A percentile compares a stretch with the other conserved stretches of the same genome.
phyloP scores from a whole-genome alignment of 30 jellyfish, hydroid and myxozoan genomes.

The Aurelia sp. region DNA sequence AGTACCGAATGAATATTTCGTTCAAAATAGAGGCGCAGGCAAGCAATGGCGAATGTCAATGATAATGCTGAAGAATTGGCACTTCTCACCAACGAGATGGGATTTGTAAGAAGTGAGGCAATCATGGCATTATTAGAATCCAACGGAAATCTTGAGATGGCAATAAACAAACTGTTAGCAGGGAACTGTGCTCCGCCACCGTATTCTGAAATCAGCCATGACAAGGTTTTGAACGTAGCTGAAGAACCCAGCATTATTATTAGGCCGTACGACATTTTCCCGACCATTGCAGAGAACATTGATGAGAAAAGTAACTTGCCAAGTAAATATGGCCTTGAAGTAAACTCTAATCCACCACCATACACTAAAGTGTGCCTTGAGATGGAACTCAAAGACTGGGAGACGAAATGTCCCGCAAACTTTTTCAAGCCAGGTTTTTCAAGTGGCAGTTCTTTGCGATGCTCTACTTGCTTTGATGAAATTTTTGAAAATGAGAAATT shows the following conservation, averaged over 20 bases:
- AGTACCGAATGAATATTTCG: too few species aligned
- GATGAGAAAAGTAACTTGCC: background rate
- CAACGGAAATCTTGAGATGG: constrained; percentile 77
- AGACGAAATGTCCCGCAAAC: constrained; percentile 60
- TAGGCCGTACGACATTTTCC: constrained; percentile 2
- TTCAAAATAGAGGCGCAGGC: too few species aligned
- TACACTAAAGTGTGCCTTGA: constrained; percentile 61
- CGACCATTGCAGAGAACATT: background rate
- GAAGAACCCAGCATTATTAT: background rate
- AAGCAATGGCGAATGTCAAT: too few species aligned
- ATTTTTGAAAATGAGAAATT: constrained; percentile 53
- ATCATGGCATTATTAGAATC: constrained; percentile 78
- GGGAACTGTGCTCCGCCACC: constrained; percentile 97
- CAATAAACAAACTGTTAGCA: constrained; percentile 70
- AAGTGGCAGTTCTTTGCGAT: constrained; percentile 44
- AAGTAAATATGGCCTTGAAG: background rate
- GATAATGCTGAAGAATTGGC: too few species aligned
- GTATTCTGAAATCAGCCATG: constrained; percentile 47
- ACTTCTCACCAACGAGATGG: constrained; percentile 79
- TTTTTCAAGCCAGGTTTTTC: constrained; percentile 22
- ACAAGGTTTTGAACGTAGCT: background rate
- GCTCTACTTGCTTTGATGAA: constrained; percentile 88
- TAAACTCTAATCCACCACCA: constrained; percentile 76
- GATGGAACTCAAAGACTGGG: constrained; percentile 81
- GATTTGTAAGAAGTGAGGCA: constrained; percentile 84